Evolutionary conservation across 2,113 vertebrate species (phyloP), one percentile per base, ranked within the genome.

Genomic region (Neomonachus schauinslandi): DNA sequence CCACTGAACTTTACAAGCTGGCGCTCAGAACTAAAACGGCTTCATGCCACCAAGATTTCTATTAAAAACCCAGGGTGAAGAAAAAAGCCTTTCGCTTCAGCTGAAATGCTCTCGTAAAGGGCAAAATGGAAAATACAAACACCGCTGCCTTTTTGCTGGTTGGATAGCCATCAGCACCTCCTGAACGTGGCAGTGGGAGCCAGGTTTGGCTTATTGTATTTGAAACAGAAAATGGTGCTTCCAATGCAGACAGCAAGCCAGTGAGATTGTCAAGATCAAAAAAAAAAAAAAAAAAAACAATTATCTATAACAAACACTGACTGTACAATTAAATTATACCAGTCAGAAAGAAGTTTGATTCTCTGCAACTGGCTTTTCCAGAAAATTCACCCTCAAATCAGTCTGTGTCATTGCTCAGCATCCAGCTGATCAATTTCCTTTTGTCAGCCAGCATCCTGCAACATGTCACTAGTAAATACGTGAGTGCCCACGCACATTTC

Each of bases 181-280:
- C 67, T 57, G 86, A 24, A 61, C 46, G 92, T 16, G 33, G 84
- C 72, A 90, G 33, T 74, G 74, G 28, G 94, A 93, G 21, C 49
- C 87, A 65, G 90, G 15, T 94, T 79, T 65, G 69, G 90, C 53
- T 97, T 61, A 53, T 39, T 74, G 46, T 71, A 63, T 92, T 61
- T 0, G 4, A 89, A 80, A 85, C 33, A 36, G 61, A 88, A 89
- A 84, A 77, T 21, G 5, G 57, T 69, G 14, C 81, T 95, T 94
- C 88, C 63, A 82, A 8, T 10, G 88, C 16, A 57, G 92, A 84
- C 9, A 95, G 92, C 19, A 57, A 95, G 92, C 53, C 77, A 83
- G 92, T 79, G n/a, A 86, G 88, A 79, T 16, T 86, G 87, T 90
- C 95, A 97, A 96, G 96, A 93, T 95, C 97, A 97, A 97, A 97